A percentile compares a stretch with the other conserved stretches of the same genome.
These are phyloP conservation scores for Telenomus remus DNA, from an alignment of 1,140 invertebrate species.

Conservation along the genomic window DNA sequence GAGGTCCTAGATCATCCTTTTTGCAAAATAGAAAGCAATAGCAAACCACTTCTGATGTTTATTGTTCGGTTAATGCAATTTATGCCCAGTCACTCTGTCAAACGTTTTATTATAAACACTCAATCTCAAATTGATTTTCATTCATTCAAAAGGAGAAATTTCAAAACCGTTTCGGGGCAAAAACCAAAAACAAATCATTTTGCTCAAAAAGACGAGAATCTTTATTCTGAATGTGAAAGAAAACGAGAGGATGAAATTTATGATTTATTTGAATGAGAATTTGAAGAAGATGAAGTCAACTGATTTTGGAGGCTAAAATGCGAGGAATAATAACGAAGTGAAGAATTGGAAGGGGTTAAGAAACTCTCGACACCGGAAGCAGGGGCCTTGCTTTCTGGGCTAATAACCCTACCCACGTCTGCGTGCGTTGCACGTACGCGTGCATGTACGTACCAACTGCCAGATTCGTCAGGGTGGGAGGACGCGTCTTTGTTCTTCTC, in stretches of 20 bases:
- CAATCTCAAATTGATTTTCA: no score
- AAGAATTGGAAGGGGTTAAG: conserved; percentile 70
- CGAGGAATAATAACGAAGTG: conserved; percentile 23
- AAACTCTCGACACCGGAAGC: conserved; percentile 75
- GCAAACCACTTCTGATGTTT: background rate
- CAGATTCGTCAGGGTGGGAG: conserved; percentile 27
- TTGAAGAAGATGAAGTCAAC: background rate
- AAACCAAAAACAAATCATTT: no score
- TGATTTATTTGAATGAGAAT: background rate
- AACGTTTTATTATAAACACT: background rate
- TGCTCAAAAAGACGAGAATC: no score
- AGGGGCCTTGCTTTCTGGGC: conserved; percentile 75
- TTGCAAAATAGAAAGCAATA: conserved; percentile 33
- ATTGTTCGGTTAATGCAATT: no score
- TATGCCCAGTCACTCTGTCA: no score
- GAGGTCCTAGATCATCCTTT: conserved; percentile 55
- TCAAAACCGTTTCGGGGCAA: no score
- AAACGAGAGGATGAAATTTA: no score
- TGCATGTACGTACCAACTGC: conserved; percentile 27
- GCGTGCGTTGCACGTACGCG: conserved; percentile 60
- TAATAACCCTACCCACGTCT: conserved; percentile 75
- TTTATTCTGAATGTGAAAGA: no score
- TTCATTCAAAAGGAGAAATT: no score
- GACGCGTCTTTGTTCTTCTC: conserved; percentile 30
- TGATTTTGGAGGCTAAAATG: conserved; percentile 13